Evolutionary conservation across 2,797 vertebrate genomes (phyloP).

Genomic region (Ctenochaetus hawaiiensis): DNA sequence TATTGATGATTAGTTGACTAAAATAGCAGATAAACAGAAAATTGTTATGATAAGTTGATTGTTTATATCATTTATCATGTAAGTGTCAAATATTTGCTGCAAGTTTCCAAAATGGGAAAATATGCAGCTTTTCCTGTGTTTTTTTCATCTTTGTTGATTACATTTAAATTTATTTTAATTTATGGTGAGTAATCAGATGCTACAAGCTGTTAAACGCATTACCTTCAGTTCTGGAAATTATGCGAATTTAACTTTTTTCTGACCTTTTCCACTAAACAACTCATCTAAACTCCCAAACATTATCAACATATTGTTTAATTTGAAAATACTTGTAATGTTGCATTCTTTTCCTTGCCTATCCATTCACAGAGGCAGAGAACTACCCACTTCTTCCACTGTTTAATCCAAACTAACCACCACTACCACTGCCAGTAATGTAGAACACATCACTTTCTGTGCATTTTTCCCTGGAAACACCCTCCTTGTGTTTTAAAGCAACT

Average conservation of each 20-base stretch:
- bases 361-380: slow-evolving; percentile 8
- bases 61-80: background rate
- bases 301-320: background rate
- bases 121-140: background rate
- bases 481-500: slow-evolving; percentile 58
- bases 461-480: slow-evolving; percentile 58
- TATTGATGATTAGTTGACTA: background rate
- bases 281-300: background rate
- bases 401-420: slow-evolving; percentile 45
- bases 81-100: background rate
- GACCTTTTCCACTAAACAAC: slow-evolving; percentile 7
- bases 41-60: background rate
- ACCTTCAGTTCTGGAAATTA: background rate
- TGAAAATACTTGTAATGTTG: slow-evolving; percentile 1
- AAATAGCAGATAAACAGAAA: background rate
- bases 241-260: background rate
- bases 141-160: background rate
- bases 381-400: slow-evolving; percentile 61
- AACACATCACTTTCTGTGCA: slow-evolving; percentile 60
- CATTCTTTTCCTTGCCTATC: slow-evolving; percentile 7
- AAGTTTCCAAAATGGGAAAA: background rate
- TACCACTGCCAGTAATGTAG: slow-evolving; percentile 42
- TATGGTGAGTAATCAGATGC: background rate
- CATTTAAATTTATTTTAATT: background rate
- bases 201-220: background rate